These are phyloP conservation scores for Chromis chromis DNA, from an alignment of 2,797 vertebrate species.

Conservation along the genomic window DNA sequence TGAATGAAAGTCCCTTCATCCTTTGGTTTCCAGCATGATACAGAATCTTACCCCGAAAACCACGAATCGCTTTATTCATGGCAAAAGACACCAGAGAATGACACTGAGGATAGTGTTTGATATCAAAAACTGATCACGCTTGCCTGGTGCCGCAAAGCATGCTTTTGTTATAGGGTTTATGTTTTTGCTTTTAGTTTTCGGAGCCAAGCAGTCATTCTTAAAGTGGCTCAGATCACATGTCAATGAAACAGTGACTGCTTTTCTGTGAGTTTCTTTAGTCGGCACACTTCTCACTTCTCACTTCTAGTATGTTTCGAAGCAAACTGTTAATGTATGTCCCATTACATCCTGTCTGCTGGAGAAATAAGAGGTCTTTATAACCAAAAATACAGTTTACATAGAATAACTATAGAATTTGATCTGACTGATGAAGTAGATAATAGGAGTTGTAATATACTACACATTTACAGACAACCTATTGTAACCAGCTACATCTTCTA, in stretches of 20 bases:
- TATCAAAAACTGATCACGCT: conserved; percentile 2
- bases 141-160: neutral
- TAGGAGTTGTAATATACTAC: neutral
- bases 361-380: no score
- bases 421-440: neutral
- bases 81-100: neutral
- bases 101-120: neutral
- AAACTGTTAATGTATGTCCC: neutral
- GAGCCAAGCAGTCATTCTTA: conserved; percentile 2
- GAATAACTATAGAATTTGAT: neutral
- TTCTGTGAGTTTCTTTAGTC: neutral
- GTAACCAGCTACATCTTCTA: no score
- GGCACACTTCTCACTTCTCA: neutral
- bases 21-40: conserved; percentile 44
- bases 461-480: neutral
- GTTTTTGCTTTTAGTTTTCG: neutral
- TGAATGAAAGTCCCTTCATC: conserved; percentile 50
- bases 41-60: conserved; percentile 25
- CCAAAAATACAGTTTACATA: neutral
- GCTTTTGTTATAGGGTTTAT: conserved; percentile 1
- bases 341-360: neutral
- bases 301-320: no score
- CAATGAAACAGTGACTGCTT: neutral
- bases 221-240: conserved; percentile 1
- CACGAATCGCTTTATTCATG: conserved; percentile 31